phyloP scores from a whole-genome alignment of 2,113 vertebrate species.

The Toxostoma redivivum region DNA sequence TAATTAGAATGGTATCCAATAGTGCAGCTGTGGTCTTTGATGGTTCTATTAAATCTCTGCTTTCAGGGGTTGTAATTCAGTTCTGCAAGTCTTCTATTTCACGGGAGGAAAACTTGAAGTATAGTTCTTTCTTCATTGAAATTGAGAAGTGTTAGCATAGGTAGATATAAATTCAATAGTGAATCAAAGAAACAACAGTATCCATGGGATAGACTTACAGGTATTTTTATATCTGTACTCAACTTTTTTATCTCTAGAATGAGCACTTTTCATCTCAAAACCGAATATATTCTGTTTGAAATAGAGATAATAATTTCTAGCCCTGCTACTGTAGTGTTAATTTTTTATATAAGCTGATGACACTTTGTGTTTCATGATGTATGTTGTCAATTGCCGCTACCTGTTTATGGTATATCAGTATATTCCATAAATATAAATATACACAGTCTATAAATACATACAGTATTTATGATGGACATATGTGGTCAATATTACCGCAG shows the following conservation, averaged over 20 bases:
- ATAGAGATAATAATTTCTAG: not conserved
- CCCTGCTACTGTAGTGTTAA: not conserved
- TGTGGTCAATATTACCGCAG: not conserved
- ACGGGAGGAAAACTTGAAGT: not conserved
- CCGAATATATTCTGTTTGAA: not conserved
- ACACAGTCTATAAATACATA: not conserved
- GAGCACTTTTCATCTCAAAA: not conserved
- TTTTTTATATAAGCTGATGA: not conserved
- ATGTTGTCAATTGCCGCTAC: not conserved
- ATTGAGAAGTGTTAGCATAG: not conserved
- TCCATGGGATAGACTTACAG: not conserved
- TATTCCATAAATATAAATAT: not conserved
- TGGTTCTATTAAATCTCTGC: constrained; percentile 42
- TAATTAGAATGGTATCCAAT: constrained; percentile 58
- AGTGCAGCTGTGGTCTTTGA: constrained; percentile 58
- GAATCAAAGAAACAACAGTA: not conserved
- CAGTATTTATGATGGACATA: not conserved
- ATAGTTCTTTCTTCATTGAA: not conserved
- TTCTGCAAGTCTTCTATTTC: constrained; percentile 1
- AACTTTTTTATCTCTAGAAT: not conserved
- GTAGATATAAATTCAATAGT: not conserved
- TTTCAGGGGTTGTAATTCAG: constrained; percentile 8
- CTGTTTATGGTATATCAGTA: not conserved
- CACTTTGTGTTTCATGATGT: not conserved
- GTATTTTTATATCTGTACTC: not conserved